These are phyloP conservation scores for Paedocypris sp. DNA, from an alignment of 2,113 vertebrate genomes.

Conservation along the genomic window DNA sequence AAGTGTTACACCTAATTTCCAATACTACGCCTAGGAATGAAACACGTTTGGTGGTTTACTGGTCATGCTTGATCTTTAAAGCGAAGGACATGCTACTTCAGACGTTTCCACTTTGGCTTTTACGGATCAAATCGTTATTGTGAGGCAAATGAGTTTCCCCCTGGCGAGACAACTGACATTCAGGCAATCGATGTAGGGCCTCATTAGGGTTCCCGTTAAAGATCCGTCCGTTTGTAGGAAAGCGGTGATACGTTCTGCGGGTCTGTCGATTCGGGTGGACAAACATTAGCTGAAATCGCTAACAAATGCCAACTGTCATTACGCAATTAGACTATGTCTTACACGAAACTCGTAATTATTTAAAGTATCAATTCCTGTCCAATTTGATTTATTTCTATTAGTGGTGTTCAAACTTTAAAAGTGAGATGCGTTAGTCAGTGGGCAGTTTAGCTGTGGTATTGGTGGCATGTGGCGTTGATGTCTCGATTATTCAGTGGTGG, in stretches of 20 bases:
- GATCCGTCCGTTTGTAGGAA: background rate
- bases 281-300: background rate
- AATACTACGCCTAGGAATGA: background rate
- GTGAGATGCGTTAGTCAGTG: too few species aligned
- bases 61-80: too few species aligned
- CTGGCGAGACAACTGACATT: background rate
- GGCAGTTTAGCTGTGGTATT: too few species aligned
- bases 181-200: background rate
- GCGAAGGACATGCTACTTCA: background rate
- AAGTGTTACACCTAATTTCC: constrained; percentile 32
- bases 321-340: too few species aligned
- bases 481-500: too few species aligned
- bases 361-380: too few species aligned
- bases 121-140: background rate
- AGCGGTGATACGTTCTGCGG: background rate
- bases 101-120: background rate
- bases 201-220: constrained; percentile 6
- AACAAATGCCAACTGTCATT: too few species aligned
- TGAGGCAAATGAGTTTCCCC: background rate
- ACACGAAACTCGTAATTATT: too few species aligned
- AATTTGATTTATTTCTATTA: too few species aligned
- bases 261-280: background rate
- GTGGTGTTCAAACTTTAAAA: too few species aligned
- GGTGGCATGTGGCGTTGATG: too few species aligned
- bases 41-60: background rate